These are phyloP conservation scores for Napeogenes sylphis DNA, from an alignment of 2,888 invertebrate genomes.

Conservation along the genomic window DNA sequence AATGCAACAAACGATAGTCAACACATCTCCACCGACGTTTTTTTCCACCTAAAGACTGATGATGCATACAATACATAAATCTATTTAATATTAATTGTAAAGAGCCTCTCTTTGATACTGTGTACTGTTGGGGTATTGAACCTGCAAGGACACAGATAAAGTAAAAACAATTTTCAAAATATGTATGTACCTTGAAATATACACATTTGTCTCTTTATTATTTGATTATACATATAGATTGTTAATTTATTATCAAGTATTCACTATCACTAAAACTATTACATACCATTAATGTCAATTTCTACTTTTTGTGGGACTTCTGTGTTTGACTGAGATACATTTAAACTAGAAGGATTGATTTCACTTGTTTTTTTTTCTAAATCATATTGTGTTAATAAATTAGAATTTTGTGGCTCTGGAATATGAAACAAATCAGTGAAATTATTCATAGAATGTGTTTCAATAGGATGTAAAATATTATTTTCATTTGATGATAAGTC, in stretches of 20 bases:
- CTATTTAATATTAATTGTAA: constrained; percentile 56
- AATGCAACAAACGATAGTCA: constrained; percentile 49
- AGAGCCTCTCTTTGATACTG: constrained; percentile 51
- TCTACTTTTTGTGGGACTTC: background rate
- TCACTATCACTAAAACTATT: too few relatives aligned
- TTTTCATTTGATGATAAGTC: background rate
- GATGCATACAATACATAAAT: constrained; percentile 53
- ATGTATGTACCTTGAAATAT: background rate
- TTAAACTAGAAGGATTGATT: background rate
- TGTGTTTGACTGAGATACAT: constrained; percentile 1
- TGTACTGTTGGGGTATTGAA: constrained; percentile 41
- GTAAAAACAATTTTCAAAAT: background rate
- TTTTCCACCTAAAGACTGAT: constrained; percentile 40
- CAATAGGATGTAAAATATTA: background rate
- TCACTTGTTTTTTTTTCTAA: background rate
- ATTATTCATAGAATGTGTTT: background rate
- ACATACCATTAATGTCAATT: constrained; percentile 9
- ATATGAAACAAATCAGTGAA: constrained; percentile 7
- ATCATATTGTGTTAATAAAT: background rate
- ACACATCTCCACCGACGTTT: constrained; percentile 59
- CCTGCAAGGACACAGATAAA: constrained; percentile 18
- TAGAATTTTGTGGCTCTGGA: background rate
- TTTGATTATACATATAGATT: too few relatives aligned
- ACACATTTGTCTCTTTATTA: too few relatives aligned
- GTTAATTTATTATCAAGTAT: too few relatives aligned